Evolutionary conservation across 1,140 invertebrate genomes (phyloP).

Genomic region (Pachypeltis micranthus): DNA sequence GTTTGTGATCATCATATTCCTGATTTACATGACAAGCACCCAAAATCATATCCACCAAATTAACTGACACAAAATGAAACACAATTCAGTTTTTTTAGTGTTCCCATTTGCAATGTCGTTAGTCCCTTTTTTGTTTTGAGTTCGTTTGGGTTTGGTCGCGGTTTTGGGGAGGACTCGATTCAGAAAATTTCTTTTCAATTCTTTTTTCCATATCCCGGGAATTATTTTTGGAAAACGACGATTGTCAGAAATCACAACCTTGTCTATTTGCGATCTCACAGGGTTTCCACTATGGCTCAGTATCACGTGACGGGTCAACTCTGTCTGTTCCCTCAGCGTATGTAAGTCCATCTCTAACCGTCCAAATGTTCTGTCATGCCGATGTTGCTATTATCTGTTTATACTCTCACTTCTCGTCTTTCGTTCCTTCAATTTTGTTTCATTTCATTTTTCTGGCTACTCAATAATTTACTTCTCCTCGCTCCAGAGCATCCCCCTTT

Average conservation of each 20-base stretch:
- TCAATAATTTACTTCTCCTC: background rate
- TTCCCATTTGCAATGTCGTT: too few species aligned
- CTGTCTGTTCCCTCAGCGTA: conserved; percentile 58
- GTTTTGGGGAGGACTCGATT: too few species aligned
- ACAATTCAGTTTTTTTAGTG: too few species aligned
- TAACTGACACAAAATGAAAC: too few species aligned
- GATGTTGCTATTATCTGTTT: conserved; percentile 17
- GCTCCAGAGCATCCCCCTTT: background rate
- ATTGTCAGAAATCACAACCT: conserved; percentile 5
- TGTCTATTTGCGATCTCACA: conserved; percentile 20
- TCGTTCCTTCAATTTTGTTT: background rate
- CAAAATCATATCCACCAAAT: too few species aligned
- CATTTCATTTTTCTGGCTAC: background rate
- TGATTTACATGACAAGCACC: too few species aligned
- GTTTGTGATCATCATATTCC: too few species aligned
- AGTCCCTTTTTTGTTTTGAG: too few species aligned
- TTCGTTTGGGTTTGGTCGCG: too few species aligned
- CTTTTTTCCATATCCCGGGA: too few species aligned
- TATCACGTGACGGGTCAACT: conserved; percentile 51
- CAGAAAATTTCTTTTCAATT: too few species aligned
- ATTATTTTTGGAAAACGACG: conserved; percentile 8
- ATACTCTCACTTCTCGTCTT: background rate
- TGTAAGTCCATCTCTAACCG: conserved; percentile 35
- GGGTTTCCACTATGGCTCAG: conserved; percentile 37
- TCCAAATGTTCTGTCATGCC: conserved; percentile 9